Percentiles rank a stretch among this genome's conserved stretches.
phyloP scores from a whole-genome alignment of 1,140 invertebrate genomes.

The Penaeus japonicus region DNA sequence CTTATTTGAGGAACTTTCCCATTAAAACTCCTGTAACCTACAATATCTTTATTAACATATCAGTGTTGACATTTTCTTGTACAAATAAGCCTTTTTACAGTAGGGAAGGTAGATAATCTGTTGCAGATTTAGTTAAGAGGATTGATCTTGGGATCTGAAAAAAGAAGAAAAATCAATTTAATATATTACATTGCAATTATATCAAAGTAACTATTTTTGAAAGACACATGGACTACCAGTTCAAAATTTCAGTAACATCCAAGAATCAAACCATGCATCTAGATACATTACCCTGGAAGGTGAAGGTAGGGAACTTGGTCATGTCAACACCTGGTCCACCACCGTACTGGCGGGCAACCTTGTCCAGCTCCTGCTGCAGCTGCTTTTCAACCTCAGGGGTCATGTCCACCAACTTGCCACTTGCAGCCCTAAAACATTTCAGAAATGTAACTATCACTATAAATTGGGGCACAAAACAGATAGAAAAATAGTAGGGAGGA shows the following conservation, averaged over 20 bases:
- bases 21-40: background rate
- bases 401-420: constrained; percentile 83
- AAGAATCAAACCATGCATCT: background rate
- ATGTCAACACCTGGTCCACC: constrained; percentile 80
- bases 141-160: background rate
- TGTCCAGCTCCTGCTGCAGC: constrained; percentile 79
- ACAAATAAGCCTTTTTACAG: background rate
- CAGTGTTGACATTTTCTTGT: background rate
- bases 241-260: background rate
- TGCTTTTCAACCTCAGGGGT: constrained; percentile 79
- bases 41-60: background rate
- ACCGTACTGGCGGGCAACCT: constrained; percentile 80
- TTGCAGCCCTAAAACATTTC: constrained; percentile 62
- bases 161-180: background rate
- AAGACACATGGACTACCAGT: no score
- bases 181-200: background rate
- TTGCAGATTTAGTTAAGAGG: background rate
- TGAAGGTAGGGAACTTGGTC: constrained; percentile 86
- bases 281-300: constrained; percentile 68
- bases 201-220: no score
- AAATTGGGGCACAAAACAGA: no score
- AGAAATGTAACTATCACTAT: background rate
- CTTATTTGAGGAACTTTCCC: background rate
- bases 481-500: no score
- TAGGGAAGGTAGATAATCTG: background rate